phyloP scores from a whole-genome alignment of 2,888 invertebrate species.

The Ophraella communa region DNA sequence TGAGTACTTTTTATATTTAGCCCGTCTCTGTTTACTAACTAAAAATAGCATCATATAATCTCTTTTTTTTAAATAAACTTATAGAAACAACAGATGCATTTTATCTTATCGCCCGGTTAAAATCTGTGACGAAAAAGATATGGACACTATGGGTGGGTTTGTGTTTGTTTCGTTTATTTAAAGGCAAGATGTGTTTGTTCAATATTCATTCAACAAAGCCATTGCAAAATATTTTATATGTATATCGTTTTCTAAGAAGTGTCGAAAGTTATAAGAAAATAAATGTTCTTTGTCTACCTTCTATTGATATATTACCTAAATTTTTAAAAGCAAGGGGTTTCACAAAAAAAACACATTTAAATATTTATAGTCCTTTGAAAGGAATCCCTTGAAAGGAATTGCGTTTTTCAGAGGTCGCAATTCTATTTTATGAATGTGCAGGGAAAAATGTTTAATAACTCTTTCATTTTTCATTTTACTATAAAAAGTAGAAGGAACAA shows the following conservation, averaged over 20 bases:
- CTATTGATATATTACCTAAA: slow-evolving; percentile 15
- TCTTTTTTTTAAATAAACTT: slow-evolving; percentile 11
- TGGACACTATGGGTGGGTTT: slow-evolving; percentile 15
- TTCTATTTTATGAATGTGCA: too few relatives aligned
- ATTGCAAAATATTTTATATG: slow-evolving; percentile 13
- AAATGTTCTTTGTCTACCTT: slow-evolving; percentile 18
- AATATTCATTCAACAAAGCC: slow-evolving; percentile 15
- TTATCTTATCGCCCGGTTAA: slow-evolving; percentile 20
- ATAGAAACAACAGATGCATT: slow-evolving; percentile 22
- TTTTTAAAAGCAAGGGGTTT: neutral
- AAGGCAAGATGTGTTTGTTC: slow-evolving; percentile 19
- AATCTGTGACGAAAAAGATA: slow-evolving; percentile 20
- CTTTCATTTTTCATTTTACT: too few relatives aligned
- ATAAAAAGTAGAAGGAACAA: too few relatives aligned
- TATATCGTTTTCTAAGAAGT: slow-evolving; percentile 9
- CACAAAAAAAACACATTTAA: neutral
- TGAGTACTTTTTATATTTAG: neutral
- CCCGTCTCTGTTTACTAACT: slow-evolving; percentile 3
- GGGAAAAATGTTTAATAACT: too few relatives aligned
- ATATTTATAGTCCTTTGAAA: neutral
- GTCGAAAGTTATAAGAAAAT: slow-evolving; percentile 20
- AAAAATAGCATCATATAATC: slow-evolving; percentile 3
- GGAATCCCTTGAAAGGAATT: too few relatives aligned
- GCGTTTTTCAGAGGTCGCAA: too few relatives aligned
- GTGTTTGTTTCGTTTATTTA: slow-evolving; percentile 19